A percentile compares a stretch with the other conserved stretches of the same genome.
Evolutionary conservation across 2,797 vertebrate genomes (phyloP).

Genomic region (Paratrypauchen microcephalus): DNA sequence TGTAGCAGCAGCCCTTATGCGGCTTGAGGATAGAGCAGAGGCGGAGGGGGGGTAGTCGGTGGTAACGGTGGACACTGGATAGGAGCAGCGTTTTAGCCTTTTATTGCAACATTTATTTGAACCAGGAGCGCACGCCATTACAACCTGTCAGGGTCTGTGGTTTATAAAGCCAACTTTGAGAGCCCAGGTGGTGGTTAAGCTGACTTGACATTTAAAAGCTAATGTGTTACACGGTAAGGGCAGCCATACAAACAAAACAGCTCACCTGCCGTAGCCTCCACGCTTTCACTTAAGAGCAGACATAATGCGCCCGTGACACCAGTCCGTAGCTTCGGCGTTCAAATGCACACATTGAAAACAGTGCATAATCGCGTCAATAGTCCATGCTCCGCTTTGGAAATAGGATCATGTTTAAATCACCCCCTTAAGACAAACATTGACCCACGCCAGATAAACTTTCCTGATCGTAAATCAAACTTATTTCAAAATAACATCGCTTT

Average conservation of each 20-base stretch:
- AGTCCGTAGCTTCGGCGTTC: slow-evolving; percentile 15
- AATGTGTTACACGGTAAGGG: slow-evolving; percentile 22
- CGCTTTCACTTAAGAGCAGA: slow-evolving; percentile 26
- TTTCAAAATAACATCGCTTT: slow-evolving; percentile 13
- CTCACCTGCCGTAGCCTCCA: slow-evolving; percentile 61
- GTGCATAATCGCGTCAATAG: slow-evolving; percentile 1
- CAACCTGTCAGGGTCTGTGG: slow-evolving; percentile 29
- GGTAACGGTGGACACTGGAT: slow-evolving; percentile 38
- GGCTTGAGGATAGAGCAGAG: slow-evolving; percentile 57
- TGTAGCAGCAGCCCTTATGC: slow-evolving; percentile 70
- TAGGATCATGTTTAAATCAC: not conserved
- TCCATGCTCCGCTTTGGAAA: not conserved
- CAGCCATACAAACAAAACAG: slow-evolving; percentile 38
- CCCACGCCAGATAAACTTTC: slow-evolving; percentile 49
- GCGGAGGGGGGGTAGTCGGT: slow-evolving; percentile 2
- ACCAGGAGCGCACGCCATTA: slow-evolving; percentile 1
- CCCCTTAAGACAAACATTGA: not conserved
- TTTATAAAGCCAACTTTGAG: slow-evolving; percentile 52
- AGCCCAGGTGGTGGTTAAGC: slow-evolving; percentile 15
- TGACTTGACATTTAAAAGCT: slow-evolving; percentile 23
- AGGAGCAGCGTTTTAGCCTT: slow-evolving; percentile 34
- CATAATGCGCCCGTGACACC: slow-evolving; percentile 28
- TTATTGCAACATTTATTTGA: slow-evolving; percentile 27
- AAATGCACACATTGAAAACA: slow-evolving; percentile 7
- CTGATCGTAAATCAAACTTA: slow-evolving; percentile 47